Evolutionary conservation across 2,888 invertebrate genomes (phyloP).

Genomic region (Belgica antarctica): DNA sequence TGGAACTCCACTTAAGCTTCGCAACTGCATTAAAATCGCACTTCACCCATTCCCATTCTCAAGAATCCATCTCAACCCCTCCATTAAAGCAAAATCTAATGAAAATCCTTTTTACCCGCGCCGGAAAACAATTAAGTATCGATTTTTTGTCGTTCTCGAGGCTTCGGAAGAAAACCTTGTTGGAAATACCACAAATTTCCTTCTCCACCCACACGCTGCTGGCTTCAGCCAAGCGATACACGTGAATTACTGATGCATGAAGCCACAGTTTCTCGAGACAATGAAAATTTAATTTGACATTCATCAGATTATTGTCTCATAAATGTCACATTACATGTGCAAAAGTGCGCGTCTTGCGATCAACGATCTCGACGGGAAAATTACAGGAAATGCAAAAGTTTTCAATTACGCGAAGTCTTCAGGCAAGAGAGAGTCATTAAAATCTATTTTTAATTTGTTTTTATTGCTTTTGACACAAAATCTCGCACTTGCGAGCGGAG

Average conservation of each 20-base stretch:
- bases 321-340: slow-evolving; percentile 11
- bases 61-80: neutral
- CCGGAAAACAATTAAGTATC: slow-evolving; percentile 33
- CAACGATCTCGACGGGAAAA: neutral
- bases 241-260: slow-evolving; percentile 19
- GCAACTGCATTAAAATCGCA: slow-evolving; percentile 30
- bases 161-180: neutral
- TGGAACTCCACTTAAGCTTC: slow-evolving; percentile 22
- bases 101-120: neutral
- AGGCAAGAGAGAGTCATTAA: slow-evolving; percentile 6
- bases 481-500: neutral
- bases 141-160: slow-evolving; percentile 24
- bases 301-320: slow-evolving; percentile 30
- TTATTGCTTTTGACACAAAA: slow-evolving; percentile 11
- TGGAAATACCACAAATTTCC: neutral
- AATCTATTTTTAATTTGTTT: neutral
- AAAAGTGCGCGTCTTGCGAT: neutral
- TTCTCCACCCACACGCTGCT: neutral
- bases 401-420: neutral
- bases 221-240: neutral
- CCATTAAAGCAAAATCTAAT: slow-evolving; percentile 2
- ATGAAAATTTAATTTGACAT: slow-evolving; percentile 24
- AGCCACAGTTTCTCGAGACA: neutral
- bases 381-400: slow-evolving; percentile 24
- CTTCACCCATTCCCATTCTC: neutral